Percentiles rank a stretch among this genome's conserved stretches.
phyloP scores from a whole-genome alignment of 2,113 vertebrate genomes.

The Mungos mungo region DNA sequence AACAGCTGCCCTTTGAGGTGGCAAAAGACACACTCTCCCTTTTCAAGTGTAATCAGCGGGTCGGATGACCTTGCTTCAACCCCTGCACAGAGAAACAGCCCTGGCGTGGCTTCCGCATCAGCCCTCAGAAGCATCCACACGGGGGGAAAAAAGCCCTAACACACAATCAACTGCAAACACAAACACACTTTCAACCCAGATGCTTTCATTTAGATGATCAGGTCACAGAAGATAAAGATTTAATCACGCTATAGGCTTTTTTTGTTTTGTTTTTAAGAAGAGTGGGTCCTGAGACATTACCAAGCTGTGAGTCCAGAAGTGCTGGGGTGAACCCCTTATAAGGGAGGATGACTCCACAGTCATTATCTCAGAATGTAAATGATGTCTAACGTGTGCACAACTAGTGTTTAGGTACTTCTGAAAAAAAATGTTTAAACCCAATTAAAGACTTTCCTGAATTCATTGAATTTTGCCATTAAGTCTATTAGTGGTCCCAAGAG shows the following conservation, averaged over 20 bases:
- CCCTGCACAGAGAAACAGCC: not conserved
- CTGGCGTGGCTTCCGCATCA: not conserved
- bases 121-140: not conserved
- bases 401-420: not conserved
- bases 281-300: not conserved
- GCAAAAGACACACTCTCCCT: constrained; percentile 67
- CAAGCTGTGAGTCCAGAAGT: not conserved
- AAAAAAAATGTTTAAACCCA: not conserved
- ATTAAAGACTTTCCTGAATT: not conserved
- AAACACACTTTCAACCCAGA: not conserved
- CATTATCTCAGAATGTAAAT: not conserved
- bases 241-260: not conserved
- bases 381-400: not conserved
- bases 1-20: constrained; percentile 66
- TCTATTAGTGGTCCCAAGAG: not conserved
- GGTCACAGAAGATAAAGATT: not conserved
- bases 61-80: not conserved
- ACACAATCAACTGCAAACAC: not conserved
- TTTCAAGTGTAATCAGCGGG: not conserved
- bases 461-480: not conserved
- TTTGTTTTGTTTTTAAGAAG: not conserved
- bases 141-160: not conserved
- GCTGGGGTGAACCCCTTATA: not conserved
- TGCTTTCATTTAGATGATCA: not conserved
- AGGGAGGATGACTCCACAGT: not conserved